Base-by-base conservation (phyloP, 2,113 vertebrate genomes). In the Anarhynchus alexandrinus region DNA sequence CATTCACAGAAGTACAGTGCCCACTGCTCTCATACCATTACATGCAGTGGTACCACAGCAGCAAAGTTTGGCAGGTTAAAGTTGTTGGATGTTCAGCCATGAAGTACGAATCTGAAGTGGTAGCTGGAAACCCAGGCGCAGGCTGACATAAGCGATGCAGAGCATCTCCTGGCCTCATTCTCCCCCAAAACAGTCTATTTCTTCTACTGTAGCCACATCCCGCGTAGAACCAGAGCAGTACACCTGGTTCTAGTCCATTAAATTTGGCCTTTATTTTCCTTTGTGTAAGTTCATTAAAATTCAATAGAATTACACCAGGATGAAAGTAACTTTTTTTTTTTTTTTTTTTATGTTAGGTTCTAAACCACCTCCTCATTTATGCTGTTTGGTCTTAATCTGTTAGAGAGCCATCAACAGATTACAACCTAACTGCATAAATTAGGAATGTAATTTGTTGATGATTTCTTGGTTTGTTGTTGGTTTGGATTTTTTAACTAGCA, bases 361-460 rank as follows among this genome's bases (percentile, higher is more conserved):
- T 93, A 51, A 96, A 83, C 90, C 92, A 91, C 54, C 65, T 94
- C 88, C 61, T 93, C 95, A 94, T 55, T 96, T 93, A 84, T 34
- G 62, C 69, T 90, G 51, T 94, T 89, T 83, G 40, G 34, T 93
- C 74, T 81, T 77, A 74, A 43, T 86, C 66, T 96, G 54, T 94
- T 95, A 90, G 26, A 76, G 12, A 64, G 36, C 17, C 40, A 81
- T 59, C 69, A 71, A 34, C 27, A 83, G 36, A 65, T 65, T 80
- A 62, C 38, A 84, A n/a, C 2, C 1, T 43, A 86, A 80, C 45
- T 49, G 54, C 58, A 83, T 54, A 83, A 80, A 86, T 86, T 58
- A 70, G 59, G 22, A 70, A 65, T 65, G 72, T 51, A 86, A 81
- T 94, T 95, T 96, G 76, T 89, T 94, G 86, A 64, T 22, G 7